Evolutionary conservation across 2,113 vertebrate species (phyloP).

Genomic region (Syngnathus scovelli): DNA sequence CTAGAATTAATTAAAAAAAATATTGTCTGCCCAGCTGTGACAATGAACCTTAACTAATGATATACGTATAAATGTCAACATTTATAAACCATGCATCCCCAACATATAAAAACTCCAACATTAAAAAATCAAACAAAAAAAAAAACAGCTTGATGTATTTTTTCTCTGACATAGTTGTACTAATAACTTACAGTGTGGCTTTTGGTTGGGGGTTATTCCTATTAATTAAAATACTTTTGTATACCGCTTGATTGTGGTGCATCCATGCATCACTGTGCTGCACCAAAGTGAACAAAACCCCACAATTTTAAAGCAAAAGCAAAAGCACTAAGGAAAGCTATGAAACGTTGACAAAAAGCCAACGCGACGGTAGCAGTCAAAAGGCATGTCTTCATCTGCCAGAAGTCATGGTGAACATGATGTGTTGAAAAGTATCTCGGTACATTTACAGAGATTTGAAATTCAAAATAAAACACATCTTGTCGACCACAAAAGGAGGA

Average conservation of each 20-base stretch:
- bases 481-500: conserved; percentile 3
- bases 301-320: background rate
- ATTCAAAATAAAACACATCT: conserved; percentile 4
- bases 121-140: too few species aligned
- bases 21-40: background rate
- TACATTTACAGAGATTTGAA: background rate
- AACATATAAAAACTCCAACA: too few species aligned
- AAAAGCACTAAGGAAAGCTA: background rate
- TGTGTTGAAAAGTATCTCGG: conserved; percentile 1
- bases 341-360: background rate
- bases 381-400: background rate
- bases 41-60: background rate
- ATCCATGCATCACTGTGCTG: background rate
- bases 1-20: too few species aligned
- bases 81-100: too few species aligned
- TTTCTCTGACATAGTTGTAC: background rate
- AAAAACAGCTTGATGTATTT: too few species aligned
- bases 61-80: conserved; percentile 4
- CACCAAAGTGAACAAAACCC: background rate
- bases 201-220: background rate
- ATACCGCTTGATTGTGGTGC: background rate
- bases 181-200: background rate
- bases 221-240: background rate
- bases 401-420: conserved; percentile 1
- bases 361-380: conserved; percentile 1